Base-by-base conservation (phyloP, 1,140 invertebrate species). In the Apis dorsata region DNA sequence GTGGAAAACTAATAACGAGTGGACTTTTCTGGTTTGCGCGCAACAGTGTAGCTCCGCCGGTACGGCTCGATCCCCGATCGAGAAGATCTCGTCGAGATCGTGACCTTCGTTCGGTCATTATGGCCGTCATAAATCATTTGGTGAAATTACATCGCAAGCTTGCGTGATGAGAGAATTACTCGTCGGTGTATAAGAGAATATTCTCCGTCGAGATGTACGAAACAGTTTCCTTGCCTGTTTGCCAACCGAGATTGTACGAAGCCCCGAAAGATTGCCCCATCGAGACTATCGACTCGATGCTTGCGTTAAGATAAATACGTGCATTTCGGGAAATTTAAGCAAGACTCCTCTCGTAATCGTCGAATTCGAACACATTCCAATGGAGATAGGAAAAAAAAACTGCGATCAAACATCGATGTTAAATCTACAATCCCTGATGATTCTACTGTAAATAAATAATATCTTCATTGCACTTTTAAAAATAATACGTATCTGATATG, bases 141-240 rank as follows among this genome's bases (percentile, higher is more conserved):
- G 87, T 60, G 79, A 88, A 90, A 90, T 90, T 90, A 88, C 89
- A 90, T 86, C 89, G 85, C 83, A 59, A 81, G 79, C 87, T 85
- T 68, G 86, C 88, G 84, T 83, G 87, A 90, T 90, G 88, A 90
- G 89, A 90, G 87, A 88, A 88, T 90, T 89, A 89, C 89, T 83
- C 76, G 87, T 51, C 84, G 82, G 63, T 73, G 70, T 84, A 85
- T 87, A 86, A 84, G 74, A 85, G 79, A 79, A 88, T 88, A 84
- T 83, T 73, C 68, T 21, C 62, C 63, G 78, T 72, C 55, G 72
- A 81, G 79, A 78, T 72, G 65, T 83, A 84, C 83, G 76, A 84
- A 89, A 81, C 60, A 78, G 66, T 77, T 69, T 77, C 65, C 44
- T 51, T 24, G 55, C 9, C 15, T 65, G 70, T 81, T 28, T 34